phyloP scores from a whole-genome alignment of 2,797 vertebrate genomes.

The Bothrops alternatus region DNA sequence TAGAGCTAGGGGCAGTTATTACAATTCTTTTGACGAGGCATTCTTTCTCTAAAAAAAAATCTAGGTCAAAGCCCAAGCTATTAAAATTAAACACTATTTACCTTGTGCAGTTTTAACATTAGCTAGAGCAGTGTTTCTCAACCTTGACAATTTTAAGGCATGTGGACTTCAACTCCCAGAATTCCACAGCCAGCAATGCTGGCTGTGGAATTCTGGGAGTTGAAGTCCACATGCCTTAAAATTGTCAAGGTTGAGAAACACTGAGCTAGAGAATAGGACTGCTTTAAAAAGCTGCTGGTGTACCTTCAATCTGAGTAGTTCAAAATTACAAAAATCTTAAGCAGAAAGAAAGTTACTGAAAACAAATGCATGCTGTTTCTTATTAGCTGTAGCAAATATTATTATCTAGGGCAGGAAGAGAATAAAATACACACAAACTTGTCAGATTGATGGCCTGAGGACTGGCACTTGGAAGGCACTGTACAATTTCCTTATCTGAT shows the following conservation, averaged over 20 bases:
- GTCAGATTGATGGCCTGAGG: background rate
- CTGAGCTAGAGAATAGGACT: background rate
- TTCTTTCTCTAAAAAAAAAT: background rate
- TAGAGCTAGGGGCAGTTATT: background rate
- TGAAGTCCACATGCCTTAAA: too few species aligned
- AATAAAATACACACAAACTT: slow-evolving; percentile 16
- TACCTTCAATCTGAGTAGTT: background rate
- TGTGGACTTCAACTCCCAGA: too few species aligned
- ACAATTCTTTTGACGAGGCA: background rate
- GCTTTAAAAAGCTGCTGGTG: background rate
- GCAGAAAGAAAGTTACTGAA: slow-evolving; percentile 15
- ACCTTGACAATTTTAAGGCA: too few species aligned
- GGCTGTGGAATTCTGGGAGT: too few species aligned
- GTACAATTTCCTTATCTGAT: accelerated
- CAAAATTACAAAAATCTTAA: background rate
- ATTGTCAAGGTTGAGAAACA: too few species aligned
- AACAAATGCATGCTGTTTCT: slow-evolving; percentile 2
- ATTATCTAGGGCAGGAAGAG: background rate
- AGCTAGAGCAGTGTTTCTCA: too few species aligned
- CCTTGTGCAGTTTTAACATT: background rate
- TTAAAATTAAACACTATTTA: background rate
- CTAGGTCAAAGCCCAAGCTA: background rate
- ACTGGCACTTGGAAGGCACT: slow-evolving; percentile 9
- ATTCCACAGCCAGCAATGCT: too few species aligned
- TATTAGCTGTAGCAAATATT: slow-evolving; percentile 14